Percentiles rank a stretch among this genome's conserved stretches.
Conservation (phyloP, 1,140 invertebrate species). For the Hypsibius dujardini region DNA sequence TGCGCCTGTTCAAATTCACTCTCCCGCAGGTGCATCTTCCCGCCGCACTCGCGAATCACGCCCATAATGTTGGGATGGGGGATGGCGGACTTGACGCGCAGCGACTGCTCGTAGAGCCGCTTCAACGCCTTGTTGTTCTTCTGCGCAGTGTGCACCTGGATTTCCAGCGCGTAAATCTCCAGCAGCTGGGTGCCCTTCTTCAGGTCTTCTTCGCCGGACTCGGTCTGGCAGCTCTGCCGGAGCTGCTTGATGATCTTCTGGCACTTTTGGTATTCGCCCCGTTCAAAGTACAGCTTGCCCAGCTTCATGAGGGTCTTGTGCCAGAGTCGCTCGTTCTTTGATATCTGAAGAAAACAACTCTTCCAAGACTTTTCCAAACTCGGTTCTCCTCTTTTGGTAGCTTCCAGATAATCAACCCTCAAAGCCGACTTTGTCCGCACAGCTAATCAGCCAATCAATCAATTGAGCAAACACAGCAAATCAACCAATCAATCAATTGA, state of each 20-base stretch:
- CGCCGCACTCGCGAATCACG: constrained; percentile 97
- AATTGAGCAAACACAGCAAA: no score
- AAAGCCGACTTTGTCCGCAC: no score
- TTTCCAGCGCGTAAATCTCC: constrained; percentile 97
- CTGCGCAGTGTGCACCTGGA: constrained; percentile 99
- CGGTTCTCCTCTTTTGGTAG: no score
- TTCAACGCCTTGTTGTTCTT: constrained; percentile 99
- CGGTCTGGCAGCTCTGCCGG: constrained; percentile 92
- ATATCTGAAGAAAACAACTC: no score
- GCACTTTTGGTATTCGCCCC: constrained; percentile 80
- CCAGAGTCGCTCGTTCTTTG: constrained; percentile 94
- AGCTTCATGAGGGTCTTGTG: constrained; percentile 99
- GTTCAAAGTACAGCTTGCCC: constrained; percentile 93
- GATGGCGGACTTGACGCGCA: constrained; percentile 97
- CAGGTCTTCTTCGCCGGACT: constrained; percentile 96
- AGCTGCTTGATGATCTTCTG: constrained; percentile 92
- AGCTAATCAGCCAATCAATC: no score
- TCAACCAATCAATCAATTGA: no score
- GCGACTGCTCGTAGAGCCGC: constrained; percentile 87
- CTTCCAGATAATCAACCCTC: no score
- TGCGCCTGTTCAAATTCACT: constrained; percentile 97
- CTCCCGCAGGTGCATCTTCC: constrained; percentile 97
- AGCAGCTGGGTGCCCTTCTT: constrained; percentile 95
- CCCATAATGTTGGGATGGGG: constrained; percentile 99
- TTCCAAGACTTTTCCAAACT: no score